A percentile compares a stretch with the other conserved stretches of the same genome.
Evolutionary conservation across 2,797 vertebrate species (phyloP).

Genomic region (Muraenolepis orangiensis): DNA sequence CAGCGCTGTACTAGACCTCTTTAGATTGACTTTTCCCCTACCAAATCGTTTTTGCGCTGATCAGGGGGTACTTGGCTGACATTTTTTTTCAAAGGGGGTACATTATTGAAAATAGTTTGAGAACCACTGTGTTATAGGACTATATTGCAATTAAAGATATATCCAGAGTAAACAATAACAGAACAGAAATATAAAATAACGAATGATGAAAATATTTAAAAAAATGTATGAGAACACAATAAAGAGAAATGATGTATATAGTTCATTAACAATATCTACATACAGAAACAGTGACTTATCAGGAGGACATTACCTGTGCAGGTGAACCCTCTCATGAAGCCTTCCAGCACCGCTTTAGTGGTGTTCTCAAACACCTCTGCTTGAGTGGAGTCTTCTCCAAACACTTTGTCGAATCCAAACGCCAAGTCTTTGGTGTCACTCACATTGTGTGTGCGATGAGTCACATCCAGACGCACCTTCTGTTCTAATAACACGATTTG

Average conservation of each 20-base stretch:
- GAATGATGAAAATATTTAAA: no score
- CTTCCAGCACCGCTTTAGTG: constrained; percentile 85
- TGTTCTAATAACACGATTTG: constrained; percentile 94
- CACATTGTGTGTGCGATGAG: constrained; percentile 80
- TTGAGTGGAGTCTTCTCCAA: constrained; percentile 83
- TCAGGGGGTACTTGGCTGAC: no score
- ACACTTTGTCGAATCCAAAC: constrained; percentile 93
- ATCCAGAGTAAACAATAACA: background rate
- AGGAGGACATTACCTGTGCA: constrained; percentile 87
- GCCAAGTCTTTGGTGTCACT: constrained; percentile 88
- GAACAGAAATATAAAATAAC: background rate
- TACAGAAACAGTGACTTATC: background rate
- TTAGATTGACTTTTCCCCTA: no score
- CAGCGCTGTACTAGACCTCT: no score
- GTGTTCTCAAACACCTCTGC: constrained; percentile 90
- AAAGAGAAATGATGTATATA: background rate
- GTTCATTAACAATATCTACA: no score
- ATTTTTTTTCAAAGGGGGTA: no score
- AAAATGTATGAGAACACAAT: background rate
- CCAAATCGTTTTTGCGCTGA: no score
- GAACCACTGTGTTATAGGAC: no score
- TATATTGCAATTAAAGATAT: no score
- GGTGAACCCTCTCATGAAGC: constrained; percentile 93
- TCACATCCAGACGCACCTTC: constrained; percentile 80
- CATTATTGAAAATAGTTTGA: no score